Base-by-base conservation (phyloP, 2,113 vertebrate genomes). In the Ciconia boyciana region DNA sequence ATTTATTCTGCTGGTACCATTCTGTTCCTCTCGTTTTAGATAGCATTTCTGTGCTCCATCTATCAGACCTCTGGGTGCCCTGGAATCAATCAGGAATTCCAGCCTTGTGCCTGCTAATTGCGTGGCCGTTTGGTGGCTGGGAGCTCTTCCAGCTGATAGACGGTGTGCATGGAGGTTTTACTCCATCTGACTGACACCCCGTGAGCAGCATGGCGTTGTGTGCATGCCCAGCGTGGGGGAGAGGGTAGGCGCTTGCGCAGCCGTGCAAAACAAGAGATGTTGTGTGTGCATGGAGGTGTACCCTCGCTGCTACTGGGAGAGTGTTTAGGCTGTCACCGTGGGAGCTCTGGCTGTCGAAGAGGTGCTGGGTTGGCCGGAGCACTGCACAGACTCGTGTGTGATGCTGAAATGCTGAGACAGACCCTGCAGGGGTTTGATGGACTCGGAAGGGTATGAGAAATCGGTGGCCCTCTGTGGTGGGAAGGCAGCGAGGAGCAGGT, bases 61-160 rank as follows among this genome's bases (percentile, higher is more conserved):
- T 65, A 25, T 89, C 72, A 88, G 80, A 93, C 85, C 86, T 85
- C 76, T 57, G n/a, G 39, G 62, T 89, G 79, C 61, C 65, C 71
- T 68, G 79, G 66, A 90, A 89, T 95, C 93, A 89, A 18, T 93
- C 91, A 95, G 74, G 84, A 95, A 94, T 95, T 88, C 87, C 84
- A 95, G 69, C 65, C 75, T 70, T 60, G 76, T 72, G 62, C 41
- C 51, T 49, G 24, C 51, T 90, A 94, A 89, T 95, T 96, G 83
- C 13, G 0, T 0, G 2, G 71, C 72, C 1, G 3, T 89, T 94
- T 76, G 66, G 78, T 90, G 90, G n/a, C 80, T 92, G 89, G 89
- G 80, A 92, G 83, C 80, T 79, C 46, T 96, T 93, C 70, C 83
- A 89, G 74, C 69, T 90, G 86, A 94, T 22, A 69, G 87, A 80